These are phyloP conservation scores for Anguilla megastoma DNA, from an alignment of 2,797 vertebrate genomes.

Conservation along the genomic window DNA sequence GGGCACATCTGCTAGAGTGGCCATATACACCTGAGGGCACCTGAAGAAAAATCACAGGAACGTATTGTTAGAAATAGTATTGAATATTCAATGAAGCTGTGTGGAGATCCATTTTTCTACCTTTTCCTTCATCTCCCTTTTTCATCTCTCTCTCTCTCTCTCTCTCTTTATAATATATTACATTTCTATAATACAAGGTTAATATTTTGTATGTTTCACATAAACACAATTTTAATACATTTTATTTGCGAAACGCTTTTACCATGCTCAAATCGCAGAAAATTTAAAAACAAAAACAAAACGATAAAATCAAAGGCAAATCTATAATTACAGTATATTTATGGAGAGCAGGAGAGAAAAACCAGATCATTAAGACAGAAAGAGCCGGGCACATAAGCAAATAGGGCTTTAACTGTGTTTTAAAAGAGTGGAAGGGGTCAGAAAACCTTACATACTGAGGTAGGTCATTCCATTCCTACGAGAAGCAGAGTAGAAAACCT, in stretches of 20 bases:
- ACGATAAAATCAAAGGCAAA: neutral
- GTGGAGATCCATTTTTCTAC: neutral
- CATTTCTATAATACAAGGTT: neutral
- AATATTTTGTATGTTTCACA: neutral
- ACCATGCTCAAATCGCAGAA: neutral
- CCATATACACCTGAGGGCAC: neutral
- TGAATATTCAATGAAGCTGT: slow-evolving; percentile 6
- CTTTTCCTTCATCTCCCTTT: neutral
- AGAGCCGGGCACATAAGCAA: too few species aligned
- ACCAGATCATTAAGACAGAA: neutral
- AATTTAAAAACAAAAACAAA: neutral
- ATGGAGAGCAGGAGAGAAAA: neutral
- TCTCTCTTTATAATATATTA: neutral
- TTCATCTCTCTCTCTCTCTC: neutral
- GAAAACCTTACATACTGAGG: too few species aligned
- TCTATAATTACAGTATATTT: neutral
- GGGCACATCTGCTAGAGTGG: neutral
- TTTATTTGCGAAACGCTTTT: neutral
- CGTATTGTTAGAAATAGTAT: neutral
- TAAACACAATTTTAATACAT: neutral
- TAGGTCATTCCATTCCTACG: neutral
- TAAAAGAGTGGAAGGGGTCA: neutral
- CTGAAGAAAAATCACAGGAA: neutral
- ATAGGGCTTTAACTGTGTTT: neutral
- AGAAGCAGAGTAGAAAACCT: neutral